phyloP scores from a whole-genome alignment of 2,797 vertebrate genomes.

The Lagorchestes hirsutus region DNA sequence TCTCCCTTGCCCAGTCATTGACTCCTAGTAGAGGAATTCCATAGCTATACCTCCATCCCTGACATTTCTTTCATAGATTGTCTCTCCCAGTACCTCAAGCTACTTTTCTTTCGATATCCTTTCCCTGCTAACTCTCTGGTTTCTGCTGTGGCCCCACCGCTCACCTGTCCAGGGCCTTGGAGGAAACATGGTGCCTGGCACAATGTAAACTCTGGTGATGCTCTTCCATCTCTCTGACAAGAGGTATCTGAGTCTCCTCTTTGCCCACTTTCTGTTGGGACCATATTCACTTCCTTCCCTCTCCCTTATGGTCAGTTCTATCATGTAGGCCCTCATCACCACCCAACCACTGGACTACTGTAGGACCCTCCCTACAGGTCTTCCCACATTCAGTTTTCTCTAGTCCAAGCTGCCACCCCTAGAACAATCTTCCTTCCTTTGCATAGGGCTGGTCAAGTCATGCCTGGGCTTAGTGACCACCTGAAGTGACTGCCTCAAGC shows the following conservation, averaged over 20 bases:
- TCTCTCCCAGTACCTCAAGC: not conserved
- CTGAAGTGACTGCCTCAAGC: not conserved
- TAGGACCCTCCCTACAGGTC: not conserved
- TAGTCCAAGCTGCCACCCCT: not conserved
- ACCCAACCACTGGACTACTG: too few species aligned
- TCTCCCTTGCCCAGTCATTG: not conserved
- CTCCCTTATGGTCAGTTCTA: not conserved
- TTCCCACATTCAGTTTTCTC: not conserved
- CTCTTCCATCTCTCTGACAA: not conserved
- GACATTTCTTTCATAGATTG: too few species aligned
- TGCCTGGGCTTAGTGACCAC: too few species aligned
- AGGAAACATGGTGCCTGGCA: not conserved
- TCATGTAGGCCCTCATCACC: not conserved
- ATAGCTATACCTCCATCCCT: not conserved
- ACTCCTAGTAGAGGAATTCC: too few species aligned
- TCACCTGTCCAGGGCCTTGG: not conserved
- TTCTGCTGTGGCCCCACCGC: not conserved
- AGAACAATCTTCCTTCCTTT: not conserved
- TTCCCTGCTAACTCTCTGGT: not conserved
- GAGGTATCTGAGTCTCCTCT: not conserved
- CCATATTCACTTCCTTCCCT: not conserved
- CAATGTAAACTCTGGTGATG: too few species aligned
- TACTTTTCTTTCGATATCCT: not conserved
- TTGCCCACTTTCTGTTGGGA: not conserved
- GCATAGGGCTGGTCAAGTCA: not conserved